Percentiles rank a stretch among this genome's conserved stretches.
Conservation (phyloP, 2,888 invertebrate species). For the Camponotus fellah region DNA sequence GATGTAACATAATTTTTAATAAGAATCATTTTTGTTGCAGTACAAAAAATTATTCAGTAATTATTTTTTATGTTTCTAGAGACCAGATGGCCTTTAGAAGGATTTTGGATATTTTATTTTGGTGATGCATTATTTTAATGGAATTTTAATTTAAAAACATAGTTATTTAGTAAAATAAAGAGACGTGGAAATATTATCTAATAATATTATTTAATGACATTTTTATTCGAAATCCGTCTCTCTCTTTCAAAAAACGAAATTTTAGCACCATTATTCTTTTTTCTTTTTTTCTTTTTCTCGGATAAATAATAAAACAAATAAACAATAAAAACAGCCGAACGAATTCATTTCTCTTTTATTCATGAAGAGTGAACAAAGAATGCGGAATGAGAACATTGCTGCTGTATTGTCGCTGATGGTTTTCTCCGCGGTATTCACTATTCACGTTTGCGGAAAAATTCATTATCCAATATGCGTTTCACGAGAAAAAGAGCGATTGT, state of each 20-base stretch:
- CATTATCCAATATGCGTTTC: conserved; percentile 8
- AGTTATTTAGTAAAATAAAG: not conserved
- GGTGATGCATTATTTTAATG: not conserved
- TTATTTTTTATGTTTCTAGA: not conserved
- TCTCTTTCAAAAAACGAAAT: conserved; percentile 1
- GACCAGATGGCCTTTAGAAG: no score
- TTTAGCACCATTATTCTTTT: not conserved
- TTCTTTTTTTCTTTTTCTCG: not conserved
- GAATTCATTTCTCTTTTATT: conserved; percentile 36
- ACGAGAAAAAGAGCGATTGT: not conserved
- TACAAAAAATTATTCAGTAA: not conserved
- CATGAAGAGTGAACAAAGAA: conserved; percentile 17
- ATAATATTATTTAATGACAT: conserved; percentile 1
- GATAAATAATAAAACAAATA: conserved; percentile 21
- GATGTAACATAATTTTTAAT: conserved; percentile 7
- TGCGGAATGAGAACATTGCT: conserved; percentile 28
- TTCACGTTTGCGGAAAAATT: conserved; percentile 20
- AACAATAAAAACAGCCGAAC: conserved; percentile 27
- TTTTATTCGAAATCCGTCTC: not conserved
- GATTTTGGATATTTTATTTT: not conserved
- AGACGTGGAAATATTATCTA: not conserved
- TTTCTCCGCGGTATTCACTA: conserved; percentile 20
- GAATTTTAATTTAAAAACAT: not conserved
- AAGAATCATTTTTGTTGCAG: not conserved
- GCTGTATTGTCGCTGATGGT: conserved; percentile 26